Conservation (phyloP, 2,113 vertebrate genomes). For the Oryzias melastigma region DNA sequence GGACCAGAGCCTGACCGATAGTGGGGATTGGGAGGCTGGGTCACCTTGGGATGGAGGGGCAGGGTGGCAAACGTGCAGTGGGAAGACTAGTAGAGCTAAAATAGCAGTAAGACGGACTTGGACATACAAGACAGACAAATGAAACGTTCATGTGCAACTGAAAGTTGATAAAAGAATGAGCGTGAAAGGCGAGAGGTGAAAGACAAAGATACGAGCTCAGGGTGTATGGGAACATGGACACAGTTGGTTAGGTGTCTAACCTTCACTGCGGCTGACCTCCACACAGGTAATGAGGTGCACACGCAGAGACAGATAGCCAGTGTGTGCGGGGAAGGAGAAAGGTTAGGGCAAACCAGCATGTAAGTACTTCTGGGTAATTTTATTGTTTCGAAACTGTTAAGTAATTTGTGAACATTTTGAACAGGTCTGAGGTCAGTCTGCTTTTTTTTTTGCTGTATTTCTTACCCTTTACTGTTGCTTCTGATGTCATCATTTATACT, state of each 20-base stretch:
- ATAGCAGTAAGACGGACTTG: constrained; percentile 49
- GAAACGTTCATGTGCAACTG: constrained; percentile 50
- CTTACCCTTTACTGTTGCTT: too few relatives aligned
- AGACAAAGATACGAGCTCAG: constrained; percentile 39
- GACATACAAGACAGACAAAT: constrained; percentile 51
- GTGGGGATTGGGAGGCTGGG: constrained; percentile 69
- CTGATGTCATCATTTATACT: too few relatives aligned
- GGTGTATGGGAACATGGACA: constrained; percentile 29
- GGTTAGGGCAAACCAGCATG: constrained; percentile 3
- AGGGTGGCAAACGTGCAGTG: constrained; percentile 48
- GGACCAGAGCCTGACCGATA: constrained; percentile 68
- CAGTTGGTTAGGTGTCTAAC: constrained; percentile 55
- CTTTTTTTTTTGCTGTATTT: too few relatives aligned
- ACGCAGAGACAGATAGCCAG: constrained; percentile 41
- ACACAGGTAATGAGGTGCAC: constrained; percentile 54
- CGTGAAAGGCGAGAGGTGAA: constrained; percentile 60
- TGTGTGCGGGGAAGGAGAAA: constrained; percentile 4
- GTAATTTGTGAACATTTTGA: too few relatives aligned
- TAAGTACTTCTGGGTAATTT: constrained; percentile 12
- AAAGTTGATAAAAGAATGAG: constrained; percentile 61
- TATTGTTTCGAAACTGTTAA: neutral
- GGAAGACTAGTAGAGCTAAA: constrained; percentile 45
- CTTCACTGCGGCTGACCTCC: constrained; percentile 40
- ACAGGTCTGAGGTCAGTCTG: too few relatives aligned
- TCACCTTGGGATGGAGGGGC: constrained; percentile 73